Evolutionary conservation across 2,113 vertebrate species (phyloP).

Genomic region (Oceanites oceanicus): DNA sequence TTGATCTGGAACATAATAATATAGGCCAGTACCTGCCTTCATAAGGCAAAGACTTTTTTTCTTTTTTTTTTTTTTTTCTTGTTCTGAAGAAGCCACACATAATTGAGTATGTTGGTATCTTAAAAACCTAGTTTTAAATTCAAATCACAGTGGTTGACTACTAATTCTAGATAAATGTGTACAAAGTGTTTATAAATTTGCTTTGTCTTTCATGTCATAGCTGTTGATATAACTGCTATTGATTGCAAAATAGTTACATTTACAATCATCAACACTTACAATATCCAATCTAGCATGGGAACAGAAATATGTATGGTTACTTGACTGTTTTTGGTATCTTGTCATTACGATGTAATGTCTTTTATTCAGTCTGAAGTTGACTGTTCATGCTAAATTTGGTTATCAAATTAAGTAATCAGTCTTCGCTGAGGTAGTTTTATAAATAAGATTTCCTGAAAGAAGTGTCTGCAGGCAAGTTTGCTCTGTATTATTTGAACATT

Average conservation of each 20-base stretch:
- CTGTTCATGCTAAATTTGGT: slow-evolving; percentile 48
- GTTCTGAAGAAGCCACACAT: background rate
- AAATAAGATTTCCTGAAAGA: slow-evolving; percentile 42
- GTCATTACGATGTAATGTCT: background rate
- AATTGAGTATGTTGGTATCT: background rate
- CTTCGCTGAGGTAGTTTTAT: slow-evolving; percentile 34
- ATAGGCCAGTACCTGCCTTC: background rate
- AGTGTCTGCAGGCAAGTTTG: slow-evolving; percentile 28
- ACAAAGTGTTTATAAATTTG: background rate
- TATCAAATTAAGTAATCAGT: slow-evolving; percentile 66
- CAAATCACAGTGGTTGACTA: background rate
- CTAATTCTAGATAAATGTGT: background rate
- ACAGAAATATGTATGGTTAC: background rate
- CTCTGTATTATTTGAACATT: slow-evolving; percentile 66
- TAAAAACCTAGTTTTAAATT: background rate
- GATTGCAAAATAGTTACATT: background rate
- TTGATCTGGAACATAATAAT: background rate
- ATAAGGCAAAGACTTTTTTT: background rate
- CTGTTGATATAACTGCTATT: background rate
- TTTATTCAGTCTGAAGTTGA: slow-evolving; percentile 50
- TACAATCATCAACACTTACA: background rate
- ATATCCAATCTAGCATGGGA: background rate
- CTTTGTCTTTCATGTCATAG: background rate
- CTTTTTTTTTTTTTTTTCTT: background rate
- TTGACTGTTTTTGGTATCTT: background rate